phyloP scores from a whole-genome alignment of 2,113 vertebrate genomes.

The Bombycilla garrulus region DNA sequence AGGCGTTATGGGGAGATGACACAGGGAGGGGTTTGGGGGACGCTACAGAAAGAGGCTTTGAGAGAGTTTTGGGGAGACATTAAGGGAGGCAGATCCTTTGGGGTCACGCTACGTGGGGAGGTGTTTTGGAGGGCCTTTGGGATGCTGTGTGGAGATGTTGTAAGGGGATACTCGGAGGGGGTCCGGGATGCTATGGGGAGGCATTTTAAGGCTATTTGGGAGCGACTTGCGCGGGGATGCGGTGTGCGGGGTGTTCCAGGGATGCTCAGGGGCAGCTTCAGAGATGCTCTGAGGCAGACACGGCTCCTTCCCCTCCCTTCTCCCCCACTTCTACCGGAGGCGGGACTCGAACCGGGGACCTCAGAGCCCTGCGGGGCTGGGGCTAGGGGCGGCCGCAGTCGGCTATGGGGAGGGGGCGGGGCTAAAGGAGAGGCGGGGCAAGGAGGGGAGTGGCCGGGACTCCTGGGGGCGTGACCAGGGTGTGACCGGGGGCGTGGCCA shows the following conservation, averaged over 20 bases:
- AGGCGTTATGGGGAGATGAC: background rate
- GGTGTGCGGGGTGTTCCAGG: background rate
- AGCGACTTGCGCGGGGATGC: rapidly evolving
- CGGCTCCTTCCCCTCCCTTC: too few species aligned
- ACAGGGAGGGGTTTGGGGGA: too few species aligned
- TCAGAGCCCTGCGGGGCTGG: rapidly evolving
- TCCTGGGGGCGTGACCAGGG: background rate
- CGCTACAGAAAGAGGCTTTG: background rate
- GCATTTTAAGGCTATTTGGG: too few species aligned
- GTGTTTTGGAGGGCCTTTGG: background rate
- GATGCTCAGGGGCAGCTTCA: background rate
- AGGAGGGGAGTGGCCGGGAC: background rate
- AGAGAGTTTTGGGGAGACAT: background rate
- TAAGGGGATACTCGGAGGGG: too few species aligned
- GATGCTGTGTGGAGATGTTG: too few species aligned
- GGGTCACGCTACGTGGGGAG: background rate
- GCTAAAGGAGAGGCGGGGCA: background rate
- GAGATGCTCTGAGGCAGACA: background rate
- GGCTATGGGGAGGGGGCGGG: background rate
- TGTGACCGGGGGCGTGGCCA: background rate
- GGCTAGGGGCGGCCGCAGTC: background rate
- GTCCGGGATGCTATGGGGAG: background rate
- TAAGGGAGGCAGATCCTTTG: background rate
- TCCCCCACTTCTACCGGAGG: too few species aligned
- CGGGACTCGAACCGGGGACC: background rate